Conservation (phyloP, 2,888 invertebrate species). For the Platycnemis pennipes region DNA sequence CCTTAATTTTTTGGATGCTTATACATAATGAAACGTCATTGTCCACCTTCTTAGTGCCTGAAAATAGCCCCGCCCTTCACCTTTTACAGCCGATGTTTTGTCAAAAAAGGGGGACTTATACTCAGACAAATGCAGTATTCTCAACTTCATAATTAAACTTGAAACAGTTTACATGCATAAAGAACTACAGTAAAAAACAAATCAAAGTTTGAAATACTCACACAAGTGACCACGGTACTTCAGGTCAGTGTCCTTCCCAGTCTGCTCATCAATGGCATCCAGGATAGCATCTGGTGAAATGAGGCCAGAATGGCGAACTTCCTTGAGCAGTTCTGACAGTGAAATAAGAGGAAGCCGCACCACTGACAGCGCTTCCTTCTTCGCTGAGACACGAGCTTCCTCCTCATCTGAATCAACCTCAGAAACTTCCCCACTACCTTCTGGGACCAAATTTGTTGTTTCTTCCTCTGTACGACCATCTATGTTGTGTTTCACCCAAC, state of each 20-base stretch:
- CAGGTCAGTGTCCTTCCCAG: conserved; percentile 88
- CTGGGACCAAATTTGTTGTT: neutral
- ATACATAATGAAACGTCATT: too few relatives aligned
- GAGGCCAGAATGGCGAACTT: conserved; percentile 92
- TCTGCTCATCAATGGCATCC: conserved; percentile 95
- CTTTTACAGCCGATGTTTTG: too few relatives aligned
- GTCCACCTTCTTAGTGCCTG: too few relatives aligned
- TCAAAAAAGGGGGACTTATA: too few relatives aligned
- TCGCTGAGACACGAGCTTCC: conserved; percentile 70
- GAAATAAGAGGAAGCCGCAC: conserved; percentile 93
- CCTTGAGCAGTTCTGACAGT: conserved; percentile 91
- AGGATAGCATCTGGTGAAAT: conserved; percentile 94
- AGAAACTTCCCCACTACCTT: neutral
- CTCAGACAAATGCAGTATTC: too few relatives aligned
- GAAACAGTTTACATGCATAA: too few relatives aligned
- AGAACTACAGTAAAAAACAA: too few relatives aligned
- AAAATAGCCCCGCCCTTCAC: too few relatives aligned
- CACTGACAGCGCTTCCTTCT: conserved; percentile 75
- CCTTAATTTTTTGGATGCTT: too few relatives aligned
- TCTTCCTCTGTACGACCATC: conserved; percentile 78
- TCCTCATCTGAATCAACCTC: conserved; percentile 60
- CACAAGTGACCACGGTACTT: conserved; percentile 91
- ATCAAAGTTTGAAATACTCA: conserved; percentile 79
- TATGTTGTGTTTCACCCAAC: conserved; percentile 92
- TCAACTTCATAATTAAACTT: too few relatives aligned